phyloP scores from a whole-genome alignment of 2,888 invertebrate species.

The Heliconius cydno region DNA sequence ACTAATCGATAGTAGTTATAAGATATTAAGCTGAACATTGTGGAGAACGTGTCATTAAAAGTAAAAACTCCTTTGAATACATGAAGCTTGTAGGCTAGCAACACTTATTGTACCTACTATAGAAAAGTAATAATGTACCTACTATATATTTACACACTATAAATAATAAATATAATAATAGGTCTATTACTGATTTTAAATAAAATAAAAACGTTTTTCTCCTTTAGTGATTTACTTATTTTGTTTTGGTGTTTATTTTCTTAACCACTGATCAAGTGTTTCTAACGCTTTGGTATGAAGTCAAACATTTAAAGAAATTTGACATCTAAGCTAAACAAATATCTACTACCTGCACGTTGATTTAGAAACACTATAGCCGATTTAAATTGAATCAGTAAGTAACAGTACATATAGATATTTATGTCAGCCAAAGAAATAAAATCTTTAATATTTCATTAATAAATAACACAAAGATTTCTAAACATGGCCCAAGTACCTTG shows the following conservation, averaged over 20 bases:
- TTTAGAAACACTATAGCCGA: not conserved
- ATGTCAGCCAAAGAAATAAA: not conserved
- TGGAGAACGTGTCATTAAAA: not conserved
- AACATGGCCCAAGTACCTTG: not conserved
- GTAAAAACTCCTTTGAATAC: conserved; percentile 4
- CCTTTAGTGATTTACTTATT: no score
- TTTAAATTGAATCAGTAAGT: not conserved
- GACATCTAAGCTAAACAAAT: no score
- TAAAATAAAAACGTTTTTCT: no score
- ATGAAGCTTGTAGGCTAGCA: not conserved
- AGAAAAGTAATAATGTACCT: not conserved
- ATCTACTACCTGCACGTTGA: not conserved
- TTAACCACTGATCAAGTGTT: no score
- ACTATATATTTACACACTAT: not conserved
- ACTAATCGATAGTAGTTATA: not conserved
- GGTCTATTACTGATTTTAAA: no score
- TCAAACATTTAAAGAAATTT: no score
- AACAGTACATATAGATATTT: not conserved
- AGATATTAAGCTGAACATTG: not conserved
- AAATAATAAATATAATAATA: not conserved
- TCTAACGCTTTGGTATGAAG: no score
- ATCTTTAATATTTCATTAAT: not conserved
- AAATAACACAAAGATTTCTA: conserved; percentile 9
- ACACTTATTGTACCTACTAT: not conserved
- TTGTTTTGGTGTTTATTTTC: no score